Conservation (phyloP, 1,140 invertebrate genomes). For the Bradysia coprophila region DNA sequence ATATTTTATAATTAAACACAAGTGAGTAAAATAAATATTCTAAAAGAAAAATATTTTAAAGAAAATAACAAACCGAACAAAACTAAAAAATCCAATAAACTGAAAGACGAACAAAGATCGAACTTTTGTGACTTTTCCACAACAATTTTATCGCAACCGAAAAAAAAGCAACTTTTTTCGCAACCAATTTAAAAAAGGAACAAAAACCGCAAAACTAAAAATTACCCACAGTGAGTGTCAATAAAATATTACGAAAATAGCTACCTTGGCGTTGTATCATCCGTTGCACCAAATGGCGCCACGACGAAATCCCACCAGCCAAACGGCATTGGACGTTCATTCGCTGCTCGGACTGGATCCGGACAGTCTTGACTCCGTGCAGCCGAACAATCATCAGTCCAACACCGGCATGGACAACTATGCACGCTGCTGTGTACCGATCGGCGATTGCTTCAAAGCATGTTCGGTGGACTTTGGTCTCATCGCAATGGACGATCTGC, state of each 20-base stretch:
- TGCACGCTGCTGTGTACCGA: constrained; percentile 59
- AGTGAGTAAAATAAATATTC: too few relatives aligned
- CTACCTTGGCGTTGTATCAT: not conserved
- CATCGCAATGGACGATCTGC: constrained; percentile 52
- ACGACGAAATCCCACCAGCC: constrained; percentile 1
- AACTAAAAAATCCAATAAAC: too few relatives aligned
- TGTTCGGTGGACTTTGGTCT: constrained; percentile 30
- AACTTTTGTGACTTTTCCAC: too few relatives aligned
- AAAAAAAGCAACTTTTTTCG: too few relatives aligned
- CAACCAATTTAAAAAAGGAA: too few relatives aligned
- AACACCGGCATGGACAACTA: constrained; percentile 9
- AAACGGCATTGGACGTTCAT: not conserved
- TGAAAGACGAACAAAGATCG: too few relatives aligned
- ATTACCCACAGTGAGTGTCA: too few relatives aligned
- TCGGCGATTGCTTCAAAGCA: constrained; percentile 52
- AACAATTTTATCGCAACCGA: too few relatives aligned
- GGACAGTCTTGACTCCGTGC: not conserved
- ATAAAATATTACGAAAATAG: constrained; percentile 1
- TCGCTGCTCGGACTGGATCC: not conserved
- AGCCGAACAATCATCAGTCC: constrained; percentile 9
- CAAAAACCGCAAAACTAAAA: too few relatives aligned
- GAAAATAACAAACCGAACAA: too few relatives aligned
- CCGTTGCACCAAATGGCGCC: constrained; percentile 4
- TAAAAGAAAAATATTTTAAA: not conserved
- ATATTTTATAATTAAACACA: too few relatives aligned